These are phyloP conservation scores for Macropus fuliginosus DNA, from an alignment of 2,797 vertebrate genomes.

Conservation along the genomic window DNA sequence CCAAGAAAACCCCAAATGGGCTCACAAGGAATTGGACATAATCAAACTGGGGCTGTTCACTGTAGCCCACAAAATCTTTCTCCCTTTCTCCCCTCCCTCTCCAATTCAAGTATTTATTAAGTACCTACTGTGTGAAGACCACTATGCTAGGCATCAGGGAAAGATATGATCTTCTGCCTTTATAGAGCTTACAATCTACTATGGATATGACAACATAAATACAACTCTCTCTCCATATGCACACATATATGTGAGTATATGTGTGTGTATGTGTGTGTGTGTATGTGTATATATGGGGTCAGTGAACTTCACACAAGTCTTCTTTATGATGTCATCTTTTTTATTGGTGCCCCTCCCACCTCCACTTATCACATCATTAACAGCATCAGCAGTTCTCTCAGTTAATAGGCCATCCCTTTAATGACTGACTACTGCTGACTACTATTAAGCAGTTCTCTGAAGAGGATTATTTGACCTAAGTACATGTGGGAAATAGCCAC, in stretches of 20 bases:
- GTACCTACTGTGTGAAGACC: background rate
- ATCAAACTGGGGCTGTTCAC: too few species aligned
- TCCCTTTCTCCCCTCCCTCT: background rate
- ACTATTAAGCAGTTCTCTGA: background rate
- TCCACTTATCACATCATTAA: background rate
- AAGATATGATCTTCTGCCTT: background rate
- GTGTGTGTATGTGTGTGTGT: too few species aligned
- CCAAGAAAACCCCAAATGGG: background rate
- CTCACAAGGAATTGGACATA: background rate
- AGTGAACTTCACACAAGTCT: background rate
- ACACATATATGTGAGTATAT: background rate
- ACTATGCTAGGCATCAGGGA: background rate
- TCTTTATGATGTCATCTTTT: background rate
- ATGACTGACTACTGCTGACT: background rate
- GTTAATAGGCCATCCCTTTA: background rate
- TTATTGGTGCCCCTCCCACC: background rate
- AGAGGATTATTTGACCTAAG: background rate
- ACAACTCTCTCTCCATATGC: background rate
- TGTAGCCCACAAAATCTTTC: background rate
- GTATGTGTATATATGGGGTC: background rate
- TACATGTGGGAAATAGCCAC: background rate
- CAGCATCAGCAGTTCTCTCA: background rate
- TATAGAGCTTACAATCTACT: background rate
- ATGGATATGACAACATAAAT: background rate
- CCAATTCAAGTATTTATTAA: background rate